Conservation (phyloP, 2,797 vertebrate genomes). For the Spinibarbus caldwelli region DNA sequence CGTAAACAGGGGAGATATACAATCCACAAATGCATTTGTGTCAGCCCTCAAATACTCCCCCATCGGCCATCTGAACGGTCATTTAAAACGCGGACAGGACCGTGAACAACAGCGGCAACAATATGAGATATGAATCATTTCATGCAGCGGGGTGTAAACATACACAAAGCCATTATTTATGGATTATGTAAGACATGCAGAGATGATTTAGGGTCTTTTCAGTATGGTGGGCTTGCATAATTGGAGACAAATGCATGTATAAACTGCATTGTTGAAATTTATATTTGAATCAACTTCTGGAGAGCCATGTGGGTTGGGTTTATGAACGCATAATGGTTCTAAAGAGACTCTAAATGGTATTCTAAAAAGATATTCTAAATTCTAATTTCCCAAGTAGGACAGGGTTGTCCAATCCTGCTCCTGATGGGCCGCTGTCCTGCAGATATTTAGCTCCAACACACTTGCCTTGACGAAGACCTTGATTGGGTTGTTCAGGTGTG, state of each 20-base stretch:
- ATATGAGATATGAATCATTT: conserved; percentile 59
- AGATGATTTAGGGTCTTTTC: conserved; percentile 53
- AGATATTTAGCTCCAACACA: too few relatives aligned
- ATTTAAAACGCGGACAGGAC: conserved; percentile 61
- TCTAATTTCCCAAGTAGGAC: neutral
- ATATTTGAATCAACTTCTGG: conserved; percentile 33
- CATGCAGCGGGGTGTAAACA: conserved; percentile 53
- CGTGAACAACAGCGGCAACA: conserved; percentile 56
- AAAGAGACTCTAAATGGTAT: neutral
- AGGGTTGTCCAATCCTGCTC: neutral
- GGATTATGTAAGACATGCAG: conserved; percentile 56
- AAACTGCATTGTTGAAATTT: conserved; percentile 43
- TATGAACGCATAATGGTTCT: neutral
- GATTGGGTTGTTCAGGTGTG: neutral
- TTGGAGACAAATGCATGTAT: conserved; percentile 57
- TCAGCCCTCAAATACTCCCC: conserved; percentile 60
- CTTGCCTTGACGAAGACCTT: too few relatives aligned
- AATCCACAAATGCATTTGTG: conserved; percentile 63
- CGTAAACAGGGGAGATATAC: conserved; percentile 62
- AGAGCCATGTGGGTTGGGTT: neutral
- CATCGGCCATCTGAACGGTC: conserved; percentile 58
- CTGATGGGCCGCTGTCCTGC: too few relatives aligned
- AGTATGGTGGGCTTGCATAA: conserved; percentile 51
- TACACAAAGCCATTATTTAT: conserved; percentile 57
- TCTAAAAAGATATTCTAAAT: too few relatives aligned